These are phyloP conservation scores for Pogonus chalceus DNA, from an alignment of 1,140 invertebrate species.

Conservation along the genomic window DNA sequence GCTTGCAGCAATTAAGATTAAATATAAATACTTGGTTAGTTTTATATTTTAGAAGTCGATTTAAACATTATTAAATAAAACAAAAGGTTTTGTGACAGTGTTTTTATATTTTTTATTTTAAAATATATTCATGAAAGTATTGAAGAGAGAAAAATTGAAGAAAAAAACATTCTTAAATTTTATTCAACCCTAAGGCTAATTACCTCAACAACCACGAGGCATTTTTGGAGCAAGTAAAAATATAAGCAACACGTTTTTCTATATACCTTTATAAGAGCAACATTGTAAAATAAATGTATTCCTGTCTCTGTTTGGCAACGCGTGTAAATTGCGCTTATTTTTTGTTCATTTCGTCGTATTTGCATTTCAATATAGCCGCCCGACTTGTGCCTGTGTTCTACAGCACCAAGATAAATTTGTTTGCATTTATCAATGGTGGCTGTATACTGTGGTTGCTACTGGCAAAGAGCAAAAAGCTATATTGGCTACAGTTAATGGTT, in stretches of 20 bases:
- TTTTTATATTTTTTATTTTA: no score
- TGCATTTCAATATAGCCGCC: slow-evolving; percentile 1
- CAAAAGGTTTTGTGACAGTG: no score
- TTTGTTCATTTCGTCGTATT: slow-evolving; percentile 1
- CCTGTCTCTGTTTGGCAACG: neutral
- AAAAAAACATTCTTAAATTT: no score
- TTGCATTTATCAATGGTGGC: slow-evolving; percentile 2
- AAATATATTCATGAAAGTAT: no score
- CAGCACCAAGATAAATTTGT: neutral
- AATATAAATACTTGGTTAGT: no score
- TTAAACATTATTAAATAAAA: no score
- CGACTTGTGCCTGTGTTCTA: neutral
- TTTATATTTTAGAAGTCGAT: no score
- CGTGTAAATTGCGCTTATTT: slow-evolving; percentile 4
- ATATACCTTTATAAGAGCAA: neutral
- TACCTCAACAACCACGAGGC: no score
- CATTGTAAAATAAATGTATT: neutral
- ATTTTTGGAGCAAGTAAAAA: neutral
- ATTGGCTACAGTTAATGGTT: neutral
- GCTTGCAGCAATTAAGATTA: no score
- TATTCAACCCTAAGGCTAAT: no score
- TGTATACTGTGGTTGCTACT: neutral
- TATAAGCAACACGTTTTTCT: neutral
- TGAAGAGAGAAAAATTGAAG: no score
- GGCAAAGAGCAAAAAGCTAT: neutral